Base-by-base conservation (phyloP, 2,888 invertebrate species). In the Acanthosepion pharaonis region DNA sequence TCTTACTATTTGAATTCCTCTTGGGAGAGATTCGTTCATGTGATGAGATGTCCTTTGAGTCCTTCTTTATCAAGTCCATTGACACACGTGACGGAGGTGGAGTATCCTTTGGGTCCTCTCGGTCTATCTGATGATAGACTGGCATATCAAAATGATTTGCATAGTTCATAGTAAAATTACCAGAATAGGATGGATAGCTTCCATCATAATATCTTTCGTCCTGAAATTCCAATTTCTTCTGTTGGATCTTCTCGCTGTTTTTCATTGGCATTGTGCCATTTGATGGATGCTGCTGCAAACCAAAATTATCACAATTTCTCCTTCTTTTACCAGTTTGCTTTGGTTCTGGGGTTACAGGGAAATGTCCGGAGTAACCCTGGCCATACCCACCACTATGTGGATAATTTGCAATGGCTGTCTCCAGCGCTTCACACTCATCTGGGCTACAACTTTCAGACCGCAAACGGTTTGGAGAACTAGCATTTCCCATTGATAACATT, bases 11-110 rank as follows among this genome's bases (percentile, higher is more conserved):
- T 51, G 93, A 93, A 53, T 93, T 93, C 51, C 93, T 49, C 53
- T 93, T 93, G 93, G 93, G 93, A 93, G 93, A 93, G 93, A 93
- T 93, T 93, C 53, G 93, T n/a, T 93, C 93, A 53, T 51, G 93
- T 28, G 93, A 53, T 20, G 93, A 93, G 25, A 49, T 49, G 93
- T 93, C 93, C 53, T 93, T 93, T 15, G 93, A 93, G 3, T 93
- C 93, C 53, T 93, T 93, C 53, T 93, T 93, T n/a, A 93, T 53
- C 51, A 53, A 51, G 18, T 53, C 53, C 93, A 93, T 49, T 49
- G 49, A 53, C 48, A 51, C 93, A 33, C 93, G 93, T n/a, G 93
- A 93, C 49, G 53, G n/a, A 93, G 49, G 51, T 53, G 93, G 51
- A 93, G n/a, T 78, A 78, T 78, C 78, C 78, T 78, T 78, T 9